These are phyloP conservation scores for Labeo catla DNA, from an alignment of 2,113 vertebrate species.

Conservation along the genomic window DNA sequence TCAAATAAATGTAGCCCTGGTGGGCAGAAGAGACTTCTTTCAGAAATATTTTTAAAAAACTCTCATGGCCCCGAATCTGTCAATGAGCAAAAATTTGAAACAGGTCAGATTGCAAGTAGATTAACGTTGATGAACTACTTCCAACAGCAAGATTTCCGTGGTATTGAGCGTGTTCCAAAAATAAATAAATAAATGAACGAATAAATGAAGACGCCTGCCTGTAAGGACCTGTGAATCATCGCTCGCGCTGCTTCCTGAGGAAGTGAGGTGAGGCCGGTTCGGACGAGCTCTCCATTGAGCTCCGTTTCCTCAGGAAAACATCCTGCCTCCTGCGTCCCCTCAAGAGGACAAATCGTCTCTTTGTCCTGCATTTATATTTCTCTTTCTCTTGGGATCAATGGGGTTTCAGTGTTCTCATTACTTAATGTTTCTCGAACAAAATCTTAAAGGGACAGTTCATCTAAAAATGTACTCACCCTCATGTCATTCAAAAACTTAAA, in stretches of 20 bases:
- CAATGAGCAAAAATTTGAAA: not conserved
- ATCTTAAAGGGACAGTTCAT: not conserved
- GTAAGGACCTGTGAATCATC: conserved; percentile 46
- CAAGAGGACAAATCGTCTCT: conserved; percentile 48
- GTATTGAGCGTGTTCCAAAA: not conserved
- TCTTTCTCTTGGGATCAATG: conserved; percentile 7
- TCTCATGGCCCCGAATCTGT: no score
- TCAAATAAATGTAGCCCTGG: no score
- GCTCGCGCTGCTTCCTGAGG: conserved; percentile 54
- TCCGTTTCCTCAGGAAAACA: conserved; percentile 70
- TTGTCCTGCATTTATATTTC: not conserved
- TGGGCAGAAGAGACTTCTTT: no score
- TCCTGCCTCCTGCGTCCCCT: conserved; percentile 55
- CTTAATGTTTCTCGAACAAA: not conserved
- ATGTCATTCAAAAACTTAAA: no score
- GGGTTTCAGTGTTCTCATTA: not conserved
- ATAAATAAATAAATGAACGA: not conserved
- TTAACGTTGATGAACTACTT: not conserved
- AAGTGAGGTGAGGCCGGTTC: conserved; percentile 43
- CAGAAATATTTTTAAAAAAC: not conserved
- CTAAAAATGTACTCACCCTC: not conserved
- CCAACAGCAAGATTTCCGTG: not conserved
- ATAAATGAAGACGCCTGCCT: not conserved
- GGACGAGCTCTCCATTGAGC: conserved; percentile 58
- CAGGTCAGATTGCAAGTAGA: not conserved